Evolutionary conservation across 2,113 vertebrate genomes (phyloP).

Genomic region (Stictonetta naevosa): DNA sequence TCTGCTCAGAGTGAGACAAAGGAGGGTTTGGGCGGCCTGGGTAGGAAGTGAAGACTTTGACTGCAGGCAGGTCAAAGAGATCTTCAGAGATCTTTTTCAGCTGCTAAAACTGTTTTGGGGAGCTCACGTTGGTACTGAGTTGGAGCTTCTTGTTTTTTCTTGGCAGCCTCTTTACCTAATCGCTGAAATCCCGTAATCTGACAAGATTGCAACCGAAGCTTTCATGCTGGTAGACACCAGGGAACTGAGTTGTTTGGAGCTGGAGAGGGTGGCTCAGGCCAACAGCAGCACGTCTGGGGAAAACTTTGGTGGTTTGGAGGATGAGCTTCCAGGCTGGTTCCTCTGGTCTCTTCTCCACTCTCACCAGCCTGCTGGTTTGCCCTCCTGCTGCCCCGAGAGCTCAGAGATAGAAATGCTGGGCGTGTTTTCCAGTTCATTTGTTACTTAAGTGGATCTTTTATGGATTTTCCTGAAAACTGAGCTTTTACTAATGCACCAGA

Average conservation of each 20-base stretch:
- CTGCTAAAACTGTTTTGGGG: neutral
- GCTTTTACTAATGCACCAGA: conserved; percentile 30
- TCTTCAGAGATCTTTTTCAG: neutral
- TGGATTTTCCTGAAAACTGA: conserved; percentile 62
- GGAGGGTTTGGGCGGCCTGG: neutral
- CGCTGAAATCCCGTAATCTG: neutral
- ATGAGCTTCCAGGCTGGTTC: neutral
- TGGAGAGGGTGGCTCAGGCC: neutral
- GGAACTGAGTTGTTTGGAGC: neutral
- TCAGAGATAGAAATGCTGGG: neutral
- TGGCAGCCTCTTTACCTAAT: neutral
- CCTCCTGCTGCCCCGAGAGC: neutral
- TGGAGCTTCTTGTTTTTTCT: neutral
- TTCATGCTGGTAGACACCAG: neutral
- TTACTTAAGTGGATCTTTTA: conserved; percentile 27
- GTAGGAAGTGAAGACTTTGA: neutral
- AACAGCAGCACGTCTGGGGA: fast-evolving
- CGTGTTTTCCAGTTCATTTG: neutral
- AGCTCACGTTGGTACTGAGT: neutral
- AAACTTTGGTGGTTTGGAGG: neutral
- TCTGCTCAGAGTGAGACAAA: neutral
- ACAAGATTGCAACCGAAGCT: neutral
- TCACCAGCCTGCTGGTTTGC: neutral
- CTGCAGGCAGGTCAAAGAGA: neutral
- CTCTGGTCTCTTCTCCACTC: neutral